A percentile compares a stretch with the other conserved stretches of the same genome.
Conservation (phyloP, 2,797 vertebrate species). For the Apogon talboti region DNA sequence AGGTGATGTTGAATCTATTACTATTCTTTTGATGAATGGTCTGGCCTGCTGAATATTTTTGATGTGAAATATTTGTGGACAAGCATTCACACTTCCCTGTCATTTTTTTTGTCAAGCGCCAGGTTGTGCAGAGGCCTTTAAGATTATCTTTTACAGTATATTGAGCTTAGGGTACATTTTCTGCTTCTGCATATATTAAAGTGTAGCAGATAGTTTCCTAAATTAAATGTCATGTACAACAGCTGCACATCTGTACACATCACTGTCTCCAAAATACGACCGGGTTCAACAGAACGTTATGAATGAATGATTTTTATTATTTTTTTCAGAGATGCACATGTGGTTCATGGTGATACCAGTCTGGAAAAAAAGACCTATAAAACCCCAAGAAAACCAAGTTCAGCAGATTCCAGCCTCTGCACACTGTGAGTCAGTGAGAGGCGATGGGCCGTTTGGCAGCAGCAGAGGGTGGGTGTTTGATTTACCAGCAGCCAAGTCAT, state of each 20-base stretch:
- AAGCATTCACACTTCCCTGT: no score
- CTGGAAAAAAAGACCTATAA: slow-evolving; percentile 9
- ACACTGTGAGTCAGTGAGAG: slow-evolving; percentile 37
- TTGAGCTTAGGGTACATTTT: no score
- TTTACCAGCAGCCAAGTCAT: slow-evolving; percentile 66
- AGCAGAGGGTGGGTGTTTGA: slow-evolving; percentile 55
- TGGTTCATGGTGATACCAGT: slow-evolving; percentile 13
- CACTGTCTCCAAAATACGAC: neutral
- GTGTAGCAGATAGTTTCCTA: no score
- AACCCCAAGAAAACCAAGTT: slow-evolving; percentile 24
- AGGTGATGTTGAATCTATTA: no score
- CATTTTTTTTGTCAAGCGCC: no score
- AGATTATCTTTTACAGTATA: no score
- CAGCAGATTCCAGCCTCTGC: slow-evolving; percentile 35
- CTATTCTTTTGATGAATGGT: no score
- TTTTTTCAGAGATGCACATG: neutral
- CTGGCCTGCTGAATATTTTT: no score
- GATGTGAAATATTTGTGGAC: no score
- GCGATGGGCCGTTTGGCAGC: slow-evolving; percentile 42
- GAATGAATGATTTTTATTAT: neutral
- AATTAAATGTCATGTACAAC: neutral
- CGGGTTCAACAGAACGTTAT: neutral
- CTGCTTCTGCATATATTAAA: no score
- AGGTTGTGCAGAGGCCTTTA: no score
- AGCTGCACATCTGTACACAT: slow-evolving; percentile 6